Base-by-base conservation (phyloP, 2,888 invertebrate genomes). In the Campoplex nolae region DNA sequence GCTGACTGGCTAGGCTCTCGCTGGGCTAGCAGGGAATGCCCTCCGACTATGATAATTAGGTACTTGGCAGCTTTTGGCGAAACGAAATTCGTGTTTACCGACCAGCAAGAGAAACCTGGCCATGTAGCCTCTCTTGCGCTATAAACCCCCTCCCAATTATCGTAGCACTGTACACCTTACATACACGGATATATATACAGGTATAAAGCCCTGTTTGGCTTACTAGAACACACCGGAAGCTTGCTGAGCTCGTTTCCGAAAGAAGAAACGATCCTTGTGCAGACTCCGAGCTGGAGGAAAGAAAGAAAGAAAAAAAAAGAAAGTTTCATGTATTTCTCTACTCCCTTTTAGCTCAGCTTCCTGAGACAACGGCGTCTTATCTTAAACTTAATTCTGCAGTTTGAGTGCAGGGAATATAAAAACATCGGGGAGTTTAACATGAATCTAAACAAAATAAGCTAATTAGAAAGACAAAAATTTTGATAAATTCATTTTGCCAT, bases 1-100 rank as follows among this genome's bases (percentile, higher is more conserved):
- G 62, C 38, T 38, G 38, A 23, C 48, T 48, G 23, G 56, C 71
- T 71, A 38, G 62, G 42, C 78, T 68, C n/a, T 71, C 32, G 58
- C 79, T 75, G 70, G 67, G 4, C 32, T 18, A 71, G 48, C 45
- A 38, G 6, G 38, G 80, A 51, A 56, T 45, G 23, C 77, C 78
- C 78, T 75, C 82, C 75, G 82, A 79, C 87, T 79, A 76, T 84
- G 84, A 79, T 87, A 87, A 87, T 87, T 82, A 87, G 87, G 82
- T 79, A 84, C 87, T 84, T 82, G 84, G 84, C 75, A 87, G 75
- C 84, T 87, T 79, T 78, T 79, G 74, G 48, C 79, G 76, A 84
- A 87, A 84, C 74, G 82, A 87, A 84, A 87, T 84, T 87, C 82
- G 79, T 87, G 87, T 87, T 87, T 84, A 87, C 87, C 79, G 70